Conservation (phyloP, 2,888 invertebrate genomes). For the Prosopocoilus inquinatus region DNA sequence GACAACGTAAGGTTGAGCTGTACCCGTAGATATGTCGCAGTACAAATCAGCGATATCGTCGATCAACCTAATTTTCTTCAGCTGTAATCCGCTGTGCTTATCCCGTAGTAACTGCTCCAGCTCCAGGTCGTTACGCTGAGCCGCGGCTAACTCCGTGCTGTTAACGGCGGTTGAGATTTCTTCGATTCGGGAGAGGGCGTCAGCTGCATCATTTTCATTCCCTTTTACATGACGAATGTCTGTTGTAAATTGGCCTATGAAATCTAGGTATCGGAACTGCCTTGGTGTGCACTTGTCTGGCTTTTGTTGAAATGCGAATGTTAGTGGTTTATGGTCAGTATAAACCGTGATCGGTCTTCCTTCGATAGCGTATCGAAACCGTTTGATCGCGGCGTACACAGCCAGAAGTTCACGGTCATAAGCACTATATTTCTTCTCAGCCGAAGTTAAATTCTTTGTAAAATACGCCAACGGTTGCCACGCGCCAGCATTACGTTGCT, state of each 20-base stretch:
- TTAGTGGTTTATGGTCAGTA: slow-evolving; percentile 22
- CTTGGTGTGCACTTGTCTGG: slow-evolving; percentile 11
- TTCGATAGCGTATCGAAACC: slow-evolving; percentile 19
- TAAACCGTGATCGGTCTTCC: slow-evolving; percentile 14
- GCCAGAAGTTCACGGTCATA: slow-evolving; percentile 21
- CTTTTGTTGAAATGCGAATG: slow-evolving; percentile 13
- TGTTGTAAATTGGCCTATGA: slow-evolving; percentile 19
- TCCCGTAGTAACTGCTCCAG: background rate
- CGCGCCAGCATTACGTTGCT: no score
- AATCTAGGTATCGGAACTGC: slow-evolving; percentile 21
- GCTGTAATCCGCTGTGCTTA: no score
- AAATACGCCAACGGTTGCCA: slow-evolving; percentile 39
- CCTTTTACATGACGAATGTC: slow-evolving; percentile 16
- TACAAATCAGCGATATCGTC: no score
- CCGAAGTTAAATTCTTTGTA: slow-evolving; percentile 37
- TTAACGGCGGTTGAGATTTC: background rate
- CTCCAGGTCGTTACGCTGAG: slow-evolving; percentile 1
- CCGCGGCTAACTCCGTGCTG: background rate
- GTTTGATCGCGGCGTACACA: slow-evolving; percentile 18
- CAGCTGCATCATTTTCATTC: slow-evolving; percentile 16
- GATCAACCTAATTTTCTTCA: no score
- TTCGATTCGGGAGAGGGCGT: slow-evolving; percentile 10
- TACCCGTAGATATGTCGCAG: no score
- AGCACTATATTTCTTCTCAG: slow-evolving; percentile 34
- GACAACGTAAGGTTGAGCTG: slow-evolving; percentile 5